A percentile compares a stretch with the other conserved stretches of the same genome.
These are phyloP conservation scores for Brenthis hecate DNA, from an alignment of 2,888 invertebrate genomes.

Conservation along the genomic window DNA sequence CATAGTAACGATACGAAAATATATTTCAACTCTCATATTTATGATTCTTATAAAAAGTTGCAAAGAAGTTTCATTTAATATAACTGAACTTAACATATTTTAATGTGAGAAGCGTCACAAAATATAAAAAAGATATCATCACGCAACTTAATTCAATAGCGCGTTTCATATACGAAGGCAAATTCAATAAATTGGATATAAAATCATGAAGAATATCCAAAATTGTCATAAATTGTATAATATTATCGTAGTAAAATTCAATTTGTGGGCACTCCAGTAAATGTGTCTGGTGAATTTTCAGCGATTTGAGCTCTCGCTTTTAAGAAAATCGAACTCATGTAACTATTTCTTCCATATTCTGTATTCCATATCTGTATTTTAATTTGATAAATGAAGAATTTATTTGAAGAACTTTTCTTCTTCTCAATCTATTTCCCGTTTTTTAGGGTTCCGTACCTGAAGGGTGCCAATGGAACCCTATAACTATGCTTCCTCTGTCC, in stretches of 20 bases:
- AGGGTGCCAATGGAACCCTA: no score
- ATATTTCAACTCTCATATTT: not conserved
- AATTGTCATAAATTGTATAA: conserved; percentile 14
- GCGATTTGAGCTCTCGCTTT: no score
- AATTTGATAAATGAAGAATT: no score
- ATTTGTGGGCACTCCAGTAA: conserved; percentile 15
- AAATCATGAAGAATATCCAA: conserved; percentile 6
- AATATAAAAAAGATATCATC: not conserved
- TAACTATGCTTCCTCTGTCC: no score
- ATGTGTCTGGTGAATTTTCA: not conserved
- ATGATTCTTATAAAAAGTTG: no score
- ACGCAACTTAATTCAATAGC: conserved; percentile 5
- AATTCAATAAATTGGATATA: conserved; percentile 8
- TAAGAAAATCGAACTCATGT: no score
- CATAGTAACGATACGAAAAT: not conserved
- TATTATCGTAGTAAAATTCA: conserved; percentile 14
- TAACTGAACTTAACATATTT: not conserved
- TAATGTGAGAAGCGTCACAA: not conserved
- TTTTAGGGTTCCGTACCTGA: no score
- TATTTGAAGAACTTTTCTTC: no score
- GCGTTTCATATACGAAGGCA: conserved; percentile 7
- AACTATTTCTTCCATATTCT: no score
- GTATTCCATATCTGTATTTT: no score
- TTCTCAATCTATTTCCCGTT: no score
- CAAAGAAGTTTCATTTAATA: not conserved